These are phyloP conservation scores for Himalopsyche kuldschensis DNA, from an alignment of 2,888 invertebrate species.

Conservation along the genomic window DNA sequence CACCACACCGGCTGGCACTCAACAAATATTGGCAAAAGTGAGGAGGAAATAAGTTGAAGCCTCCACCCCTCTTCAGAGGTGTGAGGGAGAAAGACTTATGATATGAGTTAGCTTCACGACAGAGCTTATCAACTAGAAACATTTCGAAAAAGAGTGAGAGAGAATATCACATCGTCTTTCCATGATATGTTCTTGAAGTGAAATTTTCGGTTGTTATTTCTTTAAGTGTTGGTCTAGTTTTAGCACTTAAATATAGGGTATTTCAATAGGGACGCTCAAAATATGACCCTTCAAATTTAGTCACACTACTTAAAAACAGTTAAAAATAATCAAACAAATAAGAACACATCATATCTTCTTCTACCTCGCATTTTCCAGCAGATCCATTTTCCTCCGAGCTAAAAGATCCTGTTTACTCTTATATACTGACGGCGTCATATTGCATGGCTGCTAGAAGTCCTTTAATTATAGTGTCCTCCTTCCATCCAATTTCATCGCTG, in stretches of 20 bases:
- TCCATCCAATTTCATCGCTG: neutral
- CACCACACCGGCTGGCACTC: neutral
- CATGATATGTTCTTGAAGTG: too few relatives aligned
- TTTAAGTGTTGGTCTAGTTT: too few relatives aligned
- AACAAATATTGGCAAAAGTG: neutral
- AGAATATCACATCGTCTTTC: too few relatives aligned
- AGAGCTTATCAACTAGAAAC: neutral
- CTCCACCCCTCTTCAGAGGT: neutral
- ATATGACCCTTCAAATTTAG: too few relatives aligned
- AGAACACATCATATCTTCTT: neutral
- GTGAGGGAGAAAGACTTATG: neutral
- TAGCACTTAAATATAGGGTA: too few relatives aligned
- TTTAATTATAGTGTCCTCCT: neutral
- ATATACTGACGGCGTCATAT: neutral
- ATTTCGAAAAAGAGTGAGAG: too few relatives aligned
- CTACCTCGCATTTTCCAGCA: neutral
- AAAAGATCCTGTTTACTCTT: neutral
- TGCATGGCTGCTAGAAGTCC: neutral
- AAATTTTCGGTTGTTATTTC: too few relatives aligned
- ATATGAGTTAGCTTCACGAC: neutral
- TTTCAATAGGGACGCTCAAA: too few relatives aligned
- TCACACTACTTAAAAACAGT: too few relatives aligned
- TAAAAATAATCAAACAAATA: too few relatives aligned
- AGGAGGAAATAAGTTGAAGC: neutral
- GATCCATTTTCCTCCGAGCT: neutral